These are phyloP conservation scores for Achroia grisella DNA, from an alignment of 1,140 invertebrate genomes.

Conservation along the genomic window DNA sequence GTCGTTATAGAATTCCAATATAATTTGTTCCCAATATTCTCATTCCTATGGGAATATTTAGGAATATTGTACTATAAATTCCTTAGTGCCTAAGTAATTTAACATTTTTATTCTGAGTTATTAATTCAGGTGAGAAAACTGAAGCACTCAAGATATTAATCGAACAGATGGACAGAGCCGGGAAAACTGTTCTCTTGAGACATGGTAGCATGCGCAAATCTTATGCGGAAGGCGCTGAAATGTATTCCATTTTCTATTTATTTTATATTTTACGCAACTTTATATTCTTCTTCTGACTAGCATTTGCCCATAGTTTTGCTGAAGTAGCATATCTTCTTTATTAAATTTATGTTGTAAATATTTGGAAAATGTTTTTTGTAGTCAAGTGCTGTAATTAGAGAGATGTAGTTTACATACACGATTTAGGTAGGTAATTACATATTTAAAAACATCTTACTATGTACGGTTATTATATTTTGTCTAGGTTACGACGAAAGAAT, in stretches of 20 bases:
- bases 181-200: conserved; percentile 33
- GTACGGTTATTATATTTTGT: not conserved
- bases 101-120: not conserved
- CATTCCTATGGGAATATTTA: too few species aligned
- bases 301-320: too few species aligned
- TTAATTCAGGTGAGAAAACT: conserved; percentile 39
- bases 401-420: too few species aligned
- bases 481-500: conserved; percentile 42
- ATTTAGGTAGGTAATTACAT: too few species aligned
- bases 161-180: conserved; percentile 31
- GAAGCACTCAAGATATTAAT: conserved; percentile 37
- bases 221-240: conserved; percentile 34
- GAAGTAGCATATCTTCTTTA: too few species aligned
- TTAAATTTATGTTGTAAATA: too few species aligned
- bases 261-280: not conserved
- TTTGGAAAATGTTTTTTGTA: too few species aligned
- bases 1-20: too few species aligned
- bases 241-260: conserved; percentile 18
- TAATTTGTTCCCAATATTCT: too few species aligned
- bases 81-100: not conserved
- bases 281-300: too few species aligned
- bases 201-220: conserved; percentile 49
- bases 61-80: not conserved
- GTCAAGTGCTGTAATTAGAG: too few species aligned
- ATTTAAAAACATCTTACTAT: too few species aligned